Evolutionary conservation across 1,140 invertebrate species (phyloP), one percentile per base, ranked within the genome.

Genomic region (Zaprionus lachaisei): DNA sequence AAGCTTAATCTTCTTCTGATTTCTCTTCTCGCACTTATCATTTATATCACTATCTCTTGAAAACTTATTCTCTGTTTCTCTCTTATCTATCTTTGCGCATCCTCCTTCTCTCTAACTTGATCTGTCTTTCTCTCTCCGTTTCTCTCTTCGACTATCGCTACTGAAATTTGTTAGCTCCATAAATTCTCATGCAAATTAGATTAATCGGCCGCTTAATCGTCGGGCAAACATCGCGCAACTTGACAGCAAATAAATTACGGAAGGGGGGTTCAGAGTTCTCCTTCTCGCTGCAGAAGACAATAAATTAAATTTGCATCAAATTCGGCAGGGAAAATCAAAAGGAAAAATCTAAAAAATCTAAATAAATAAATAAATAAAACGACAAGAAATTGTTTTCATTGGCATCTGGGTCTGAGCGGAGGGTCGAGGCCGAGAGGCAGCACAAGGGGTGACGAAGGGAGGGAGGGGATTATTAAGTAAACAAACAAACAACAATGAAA

Each of bases 291-390:
- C 17, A 41, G 61, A 77, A 77, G 62, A 81, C 81, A 81, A 89
- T 89, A 89, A 89, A 89, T 89, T 89, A 81, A 90, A 84, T 84
- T 56, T 89, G 90, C 85, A 89, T 90, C 85, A 81, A 81, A 82
- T 70, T 81, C 68, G 56, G 55, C 67, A 73, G 37, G 47, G 20
- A 49, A 62, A 47, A 15, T 60, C 56, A 49, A 62, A 57, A 57
- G 31, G 7, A 74, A 44, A 65, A 44, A 58, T 24, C n/a, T 20
- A 49, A 31, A 41, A 64, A 57, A 73, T 31, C 28, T 31, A 55
- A 17, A 65, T 62, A 63, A 64, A 67, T 58, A 57, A 74, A 55
- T 63, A 62, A 69, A 74, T 62, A 62, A 73, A 69, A 47, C 66
- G 80, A 70, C 78, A 87, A 89, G 81, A 80, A 87, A 78, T 78